Conservation (phyloP, 2,797 vertebrate species). For the Syngnathus rostellatus region DNA sequence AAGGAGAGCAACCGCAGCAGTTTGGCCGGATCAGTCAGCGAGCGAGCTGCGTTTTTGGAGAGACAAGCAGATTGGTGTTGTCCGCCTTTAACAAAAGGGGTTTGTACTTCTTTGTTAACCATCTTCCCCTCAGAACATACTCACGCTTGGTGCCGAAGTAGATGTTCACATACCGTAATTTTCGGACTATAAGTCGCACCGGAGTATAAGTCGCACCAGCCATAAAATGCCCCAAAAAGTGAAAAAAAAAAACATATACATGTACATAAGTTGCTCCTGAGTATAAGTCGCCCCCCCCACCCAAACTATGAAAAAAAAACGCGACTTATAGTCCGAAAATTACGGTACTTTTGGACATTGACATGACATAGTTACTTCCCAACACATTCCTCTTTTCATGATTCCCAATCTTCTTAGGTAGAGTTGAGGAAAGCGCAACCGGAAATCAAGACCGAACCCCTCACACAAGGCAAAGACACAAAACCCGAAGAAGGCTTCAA, state of each 20-base stretch:
- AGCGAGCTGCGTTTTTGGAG: constrained; percentile 50
- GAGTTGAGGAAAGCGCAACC: constrained; percentile 45
- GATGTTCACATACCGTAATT: too few species aligned
- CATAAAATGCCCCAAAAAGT: too few species aligned
- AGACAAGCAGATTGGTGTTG: constrained; percentile 42
- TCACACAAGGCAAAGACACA: constrained; percentile 25
- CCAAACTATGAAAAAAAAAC: too few species aligned
- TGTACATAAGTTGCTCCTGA: too few species aligned
- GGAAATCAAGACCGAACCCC: constrained; percentile 35
- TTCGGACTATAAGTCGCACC: too few species aligned
- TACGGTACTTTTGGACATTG: too few species aligned
- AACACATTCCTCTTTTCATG: neutral
- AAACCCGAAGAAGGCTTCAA: constrained; percentile 34
- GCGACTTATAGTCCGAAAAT: too few species aligned
- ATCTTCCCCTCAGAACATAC: neutral
- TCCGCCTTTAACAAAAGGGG: constrained; percentile 51
- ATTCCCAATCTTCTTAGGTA: constrained; percentile 34
- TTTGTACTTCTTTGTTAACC: constrained; percentile 36
- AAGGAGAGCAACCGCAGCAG: constrained; percentile 29
- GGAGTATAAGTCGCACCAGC: too few species aligned
- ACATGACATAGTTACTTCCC: neutral
- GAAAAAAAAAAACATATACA: too few species aligned
- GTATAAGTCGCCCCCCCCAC: too few species aligned
- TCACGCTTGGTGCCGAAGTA: too few species aligned
- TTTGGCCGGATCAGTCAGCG: constrained; percentile 35